phyloP scores from a whole-genome alignment of 2,888 invertebrate species.

The Lucinisca nassula region DNA sequence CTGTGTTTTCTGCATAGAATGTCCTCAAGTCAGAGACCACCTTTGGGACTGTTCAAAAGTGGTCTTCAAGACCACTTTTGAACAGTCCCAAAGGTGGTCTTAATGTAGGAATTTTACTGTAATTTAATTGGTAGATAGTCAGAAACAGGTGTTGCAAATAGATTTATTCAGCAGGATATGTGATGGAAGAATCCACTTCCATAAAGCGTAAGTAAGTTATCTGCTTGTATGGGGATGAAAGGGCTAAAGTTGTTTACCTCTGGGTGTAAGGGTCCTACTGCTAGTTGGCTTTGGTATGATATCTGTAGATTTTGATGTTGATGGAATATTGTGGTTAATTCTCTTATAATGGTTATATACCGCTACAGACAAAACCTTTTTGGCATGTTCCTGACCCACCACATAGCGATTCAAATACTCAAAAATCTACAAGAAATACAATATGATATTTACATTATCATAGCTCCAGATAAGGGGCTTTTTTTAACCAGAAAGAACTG shows the following conservation, averaged over 20 bases:
- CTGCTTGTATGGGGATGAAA: no score
- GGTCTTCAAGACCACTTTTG: no score
- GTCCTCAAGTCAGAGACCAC: no score
- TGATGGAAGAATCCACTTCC: no score
- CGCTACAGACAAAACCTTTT: conserved; percentile 98
- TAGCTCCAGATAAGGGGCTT: neutral
- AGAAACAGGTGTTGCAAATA: no score
- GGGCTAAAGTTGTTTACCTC: conserved; percentile 71
- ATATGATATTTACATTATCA: neutral
- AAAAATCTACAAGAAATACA: conserved; percentile 93
- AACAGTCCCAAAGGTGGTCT: no score
- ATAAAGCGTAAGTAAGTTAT: no score
- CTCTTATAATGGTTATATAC: conserved; percentile 99
- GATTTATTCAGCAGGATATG: no score
- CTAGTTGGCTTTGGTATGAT: neutral
- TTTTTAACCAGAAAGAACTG: neutral
- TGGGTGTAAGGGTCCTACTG: conserved; percentile 69
- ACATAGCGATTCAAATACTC: conserved; percentile 99
- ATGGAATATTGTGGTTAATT: conserved; percentile 89
- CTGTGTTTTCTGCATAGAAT: no score
- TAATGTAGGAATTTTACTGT: no score
- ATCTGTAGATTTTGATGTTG: conserved; percentile 7
- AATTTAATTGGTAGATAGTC: no score
- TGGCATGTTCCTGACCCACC: conserved; percentile 98
- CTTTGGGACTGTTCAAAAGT: no score